phyloP scores from a whole-genome alignment of 2,888 invertebrate genomes.

The Syrista parreyssii region DNA sequence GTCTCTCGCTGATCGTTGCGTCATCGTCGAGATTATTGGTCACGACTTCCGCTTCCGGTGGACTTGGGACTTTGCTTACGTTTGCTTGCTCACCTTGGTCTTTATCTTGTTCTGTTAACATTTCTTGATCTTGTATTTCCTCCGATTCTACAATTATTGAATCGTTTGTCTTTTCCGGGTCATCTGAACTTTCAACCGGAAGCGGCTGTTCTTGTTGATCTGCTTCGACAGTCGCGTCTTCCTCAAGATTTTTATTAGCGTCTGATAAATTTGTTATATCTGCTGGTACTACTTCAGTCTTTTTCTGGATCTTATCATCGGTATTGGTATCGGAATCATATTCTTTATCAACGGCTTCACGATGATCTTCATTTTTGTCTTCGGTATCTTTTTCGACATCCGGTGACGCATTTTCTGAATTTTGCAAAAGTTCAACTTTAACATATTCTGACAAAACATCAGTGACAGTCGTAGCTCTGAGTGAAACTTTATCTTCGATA shows the following conservation, averaged over 20 bases:
- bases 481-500: not conserved
- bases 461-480: not conserved
- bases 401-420: not conserved
- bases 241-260: not conserved
- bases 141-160: conserved; percentile 13
- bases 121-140: conserved; percentile 1
- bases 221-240: not conserved
- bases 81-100: not conserved
- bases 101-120: not conserved
- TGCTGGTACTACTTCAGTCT: not conserved
- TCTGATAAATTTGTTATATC: not conserved
- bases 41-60: conserved; percentile 20
- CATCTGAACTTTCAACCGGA: not conserved
- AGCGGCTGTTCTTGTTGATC: not conserved
- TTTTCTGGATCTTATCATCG: not conserved
- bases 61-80: not conserved
- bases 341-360: conserved; percentile 6
- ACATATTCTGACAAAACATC: not conserved
- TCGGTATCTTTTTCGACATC: not conserved
- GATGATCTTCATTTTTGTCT: conserved; percentile 3
- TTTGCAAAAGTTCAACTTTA: not conserved
- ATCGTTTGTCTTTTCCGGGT: not conserved
- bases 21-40: conserved; percentile 22
- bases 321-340: not conserved
- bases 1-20: conserved; percentile 18